These are phyloP conservation scores for Panthera tigris DNA, from an alignment of 2,113 vertebrate genomes.

Conservation along the genomic window DNA sequence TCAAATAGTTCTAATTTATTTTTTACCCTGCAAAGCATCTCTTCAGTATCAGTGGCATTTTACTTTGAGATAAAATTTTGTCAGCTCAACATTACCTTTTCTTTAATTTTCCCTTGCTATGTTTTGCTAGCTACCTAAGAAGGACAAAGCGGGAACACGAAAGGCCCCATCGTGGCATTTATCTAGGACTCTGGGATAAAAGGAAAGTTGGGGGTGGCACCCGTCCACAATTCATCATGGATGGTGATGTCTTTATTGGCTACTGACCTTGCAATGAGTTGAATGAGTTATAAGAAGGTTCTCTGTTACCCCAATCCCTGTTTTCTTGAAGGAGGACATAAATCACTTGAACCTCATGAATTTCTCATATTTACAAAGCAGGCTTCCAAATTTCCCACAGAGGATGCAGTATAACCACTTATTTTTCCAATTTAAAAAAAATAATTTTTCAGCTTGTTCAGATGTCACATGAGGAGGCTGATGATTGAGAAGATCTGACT, in stretches of 20 bases:
- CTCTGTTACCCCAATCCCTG: slow-evolving; percentile 75
- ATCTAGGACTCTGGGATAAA: slow-evolving; percentile 68
- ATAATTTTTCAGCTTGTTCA: slow-evolving; percentile 77
- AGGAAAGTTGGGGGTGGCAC: slow-evolving; percentile 67
- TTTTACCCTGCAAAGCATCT: not conserved
- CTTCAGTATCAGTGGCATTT: not conserved
- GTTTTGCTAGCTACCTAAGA: not conserved
- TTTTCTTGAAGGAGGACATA: slow-evolving; percentile 76
- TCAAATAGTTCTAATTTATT: not conserved
- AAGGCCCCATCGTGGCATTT: slow-evolving; percentile 51
- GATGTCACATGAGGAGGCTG: slow-evolving; percentile 67
- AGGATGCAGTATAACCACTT: slow-evolving; percentile 67
- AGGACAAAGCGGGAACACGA: slow-evolving; percentile 61
- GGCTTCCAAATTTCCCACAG: slow-evolving; percentile 77
- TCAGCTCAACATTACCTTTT: not conserved
- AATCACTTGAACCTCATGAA: slow-evolving; percentile 78
- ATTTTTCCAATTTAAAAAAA: slow-evolving; percentile 72
- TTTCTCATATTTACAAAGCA: slow-evolving; percentile 77
- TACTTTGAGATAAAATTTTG: slow-evolving; percentile 28
- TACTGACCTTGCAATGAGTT: slow-evolving; percentile 77
- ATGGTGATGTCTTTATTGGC: slow-evolving; percentile 78
- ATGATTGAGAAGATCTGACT: slow-evolving; percentile 76
- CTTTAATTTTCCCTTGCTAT: slow-evolving; percentile 28
- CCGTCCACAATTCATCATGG: slow-evolving; percentile 66
- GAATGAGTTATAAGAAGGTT: slow-evolving; percentile 77